Evolutionary conservation across 2,797 vertebrate genomes (phyloP).

Genomic region (Sebastes baramenuke): DNA sequence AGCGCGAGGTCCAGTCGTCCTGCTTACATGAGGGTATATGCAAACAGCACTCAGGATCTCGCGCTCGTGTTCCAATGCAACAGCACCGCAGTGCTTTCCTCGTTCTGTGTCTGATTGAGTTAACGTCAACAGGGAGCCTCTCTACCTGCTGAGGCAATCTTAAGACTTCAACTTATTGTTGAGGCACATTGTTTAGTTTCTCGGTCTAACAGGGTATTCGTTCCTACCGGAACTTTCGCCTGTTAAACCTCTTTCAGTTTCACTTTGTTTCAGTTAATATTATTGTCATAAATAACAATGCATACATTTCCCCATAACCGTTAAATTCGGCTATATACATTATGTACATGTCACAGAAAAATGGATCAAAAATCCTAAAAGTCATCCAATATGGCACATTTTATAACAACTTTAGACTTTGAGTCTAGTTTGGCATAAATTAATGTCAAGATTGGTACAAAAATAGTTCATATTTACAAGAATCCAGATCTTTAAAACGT

Average conservation of each 20-base stretch:
- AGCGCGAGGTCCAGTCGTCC: constrained; percentile 87
- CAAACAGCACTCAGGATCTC: constrained; percentile 92
- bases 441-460: constrained; percentile 86
- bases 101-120: constrained; percentile 87
- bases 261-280: constrained; percentile 89
- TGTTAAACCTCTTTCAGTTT: constrained; percentile 85
- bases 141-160: constrained; percentile 93
- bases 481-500: constrained; percentile 87
- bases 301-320: constrained; percentile 98
- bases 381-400: constrained; percentile 90
- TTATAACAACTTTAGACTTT: constrained; percentile 86
- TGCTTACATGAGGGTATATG: constrained; percentile 97
- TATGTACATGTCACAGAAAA: constrained; percentile 97
- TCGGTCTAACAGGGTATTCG: constrained; percentile 91
- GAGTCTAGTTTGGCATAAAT: constrained; percentile 87
- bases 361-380: constrained; percentile 87
- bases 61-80: constrained; percentile 82
- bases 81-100: constrained; percentile 74
- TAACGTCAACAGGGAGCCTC: constrained; percentile 95
- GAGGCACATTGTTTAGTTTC: constrained; percentile 94
- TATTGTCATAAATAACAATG: constrained; percentile 93
- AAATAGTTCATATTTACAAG: constrained; percentile 99
- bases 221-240: constrained; percentile 94
- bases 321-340: constrained; percentile 97
- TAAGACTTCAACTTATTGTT: constrained; percentile 76